phyloP scores from a whole-genome alignment of 1,140 invertebrate genomes.

The Cyrtorhinus lividipennis region DNA sequence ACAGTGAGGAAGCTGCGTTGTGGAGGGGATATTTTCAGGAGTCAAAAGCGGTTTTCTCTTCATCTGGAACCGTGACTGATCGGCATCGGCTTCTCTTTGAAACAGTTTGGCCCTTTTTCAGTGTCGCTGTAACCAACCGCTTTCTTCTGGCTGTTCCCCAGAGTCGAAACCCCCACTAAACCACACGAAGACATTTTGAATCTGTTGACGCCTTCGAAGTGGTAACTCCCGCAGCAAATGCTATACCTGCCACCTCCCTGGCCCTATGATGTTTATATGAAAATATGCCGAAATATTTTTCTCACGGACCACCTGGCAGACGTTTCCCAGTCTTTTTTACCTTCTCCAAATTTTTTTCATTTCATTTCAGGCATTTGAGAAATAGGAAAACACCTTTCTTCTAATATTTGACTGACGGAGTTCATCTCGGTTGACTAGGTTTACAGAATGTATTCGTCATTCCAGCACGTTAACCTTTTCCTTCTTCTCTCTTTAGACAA shows the following conservation, averaged over 20 bases:
- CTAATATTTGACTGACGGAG: too few species aligned
- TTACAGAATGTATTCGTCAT: too few species aligned
- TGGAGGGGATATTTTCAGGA: not conserved
- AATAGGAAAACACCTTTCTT: too few species aligned
- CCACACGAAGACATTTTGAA: not conserved
- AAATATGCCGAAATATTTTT: slow-evolving; percentile 10
- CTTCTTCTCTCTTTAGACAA: too few species aligned
- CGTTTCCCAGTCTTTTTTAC: too few species aligned
- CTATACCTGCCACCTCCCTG: not conserved
- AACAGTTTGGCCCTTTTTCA: too few species aligned
- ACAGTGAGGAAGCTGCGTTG: not conserved
- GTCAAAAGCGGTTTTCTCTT: slow-evolving; percentile 2
- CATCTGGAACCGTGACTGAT: not conserved
- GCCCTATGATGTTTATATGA: not conserved
- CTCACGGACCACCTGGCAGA: not conserved
- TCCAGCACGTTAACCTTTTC: too few species aligned
- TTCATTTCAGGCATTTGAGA: too few species aligned
- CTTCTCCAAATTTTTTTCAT: too few species aligned
- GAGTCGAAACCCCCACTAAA: not conserved
- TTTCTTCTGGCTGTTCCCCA: not conserved
- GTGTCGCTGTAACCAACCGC: too few species aligned
- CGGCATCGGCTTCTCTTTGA: slow-evolving; percentile 1
- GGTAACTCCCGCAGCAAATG: not conserved
- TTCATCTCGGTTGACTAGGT: too few species aligned
- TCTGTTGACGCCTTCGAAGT: not conserved